phyloP scores from a whole-genome alignment of 2,113 vertebrate species.

The Oophaga pumilio region DNA sequence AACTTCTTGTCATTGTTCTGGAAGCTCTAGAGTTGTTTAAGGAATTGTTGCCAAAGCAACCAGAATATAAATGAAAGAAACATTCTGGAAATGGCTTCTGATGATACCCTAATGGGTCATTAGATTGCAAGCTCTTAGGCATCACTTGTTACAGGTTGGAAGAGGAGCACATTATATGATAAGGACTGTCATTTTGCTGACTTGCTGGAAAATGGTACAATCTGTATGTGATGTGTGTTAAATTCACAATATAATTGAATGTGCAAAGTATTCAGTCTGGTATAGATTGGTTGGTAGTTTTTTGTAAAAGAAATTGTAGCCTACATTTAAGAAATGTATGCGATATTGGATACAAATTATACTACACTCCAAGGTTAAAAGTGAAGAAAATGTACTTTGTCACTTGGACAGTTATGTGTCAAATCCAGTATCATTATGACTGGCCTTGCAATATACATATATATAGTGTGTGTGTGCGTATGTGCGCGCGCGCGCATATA shows the following conservation, averaged over 20 bases:
- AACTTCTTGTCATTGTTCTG: constrained; percentile 4
- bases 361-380: neutral
- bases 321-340: neutral
- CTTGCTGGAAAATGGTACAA: too few relatives aligned
- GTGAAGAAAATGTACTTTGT: neutral
- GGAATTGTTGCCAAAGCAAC: neutral
- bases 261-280: too few relatives aligned
- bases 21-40: neutral
- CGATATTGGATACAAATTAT: neutral
- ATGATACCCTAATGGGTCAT: neutral
- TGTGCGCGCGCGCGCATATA: too few relatives aligned
- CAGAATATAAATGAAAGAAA: neutral
- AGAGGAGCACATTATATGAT: neutral
- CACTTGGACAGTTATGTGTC: neutral
- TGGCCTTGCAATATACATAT: too few relatives aligned
- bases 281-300: neutral
- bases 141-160: neutral
- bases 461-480: too few relatives aligned
- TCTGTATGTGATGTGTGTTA: too few relatives aligned
- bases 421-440: neutral
- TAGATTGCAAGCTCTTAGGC: neutral
- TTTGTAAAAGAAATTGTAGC: neutral
- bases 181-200: too few relatives aligned
- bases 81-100: neutral
- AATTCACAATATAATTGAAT: too few relatives aligned